Percentiles rank a stretch among this genome's conserved stretches.
These are phyloP conservation scores for Hypotaenidia philippensis DNA, from an alignment of 2,797 vertebrate genomes.

Conservation along the genomic window DNA sequence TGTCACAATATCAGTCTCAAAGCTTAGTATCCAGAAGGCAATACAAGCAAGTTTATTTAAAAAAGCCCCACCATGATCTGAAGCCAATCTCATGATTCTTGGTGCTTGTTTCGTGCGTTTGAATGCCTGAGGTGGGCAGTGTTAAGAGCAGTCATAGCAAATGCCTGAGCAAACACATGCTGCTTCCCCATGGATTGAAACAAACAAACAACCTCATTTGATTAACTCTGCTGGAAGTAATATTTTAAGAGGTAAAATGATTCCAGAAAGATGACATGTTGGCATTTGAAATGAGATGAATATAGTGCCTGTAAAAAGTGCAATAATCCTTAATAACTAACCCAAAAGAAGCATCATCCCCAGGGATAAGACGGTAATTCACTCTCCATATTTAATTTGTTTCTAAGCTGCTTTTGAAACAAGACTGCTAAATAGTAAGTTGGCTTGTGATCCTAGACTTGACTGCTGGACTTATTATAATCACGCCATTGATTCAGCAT, in stretches of 20 bases:
- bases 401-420: conserved; percentile 71
- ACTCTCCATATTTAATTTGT: conserved; percentile 68
- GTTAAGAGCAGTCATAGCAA: conserved; percentile 18
- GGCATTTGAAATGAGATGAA: conserved; percentile 69
- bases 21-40: conserved; percentile 5
- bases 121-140: neutral
- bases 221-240: conserved; percentile 73
- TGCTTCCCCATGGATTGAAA: conserved; percentile 22
- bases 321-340: conserved; percentile 70
- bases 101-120: neutral
- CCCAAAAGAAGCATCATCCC: conserved; percentile 62
- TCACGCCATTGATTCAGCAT: conserved; percentile 37
- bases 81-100: conserved; percentile 10
- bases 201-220: conserved; percentile 51
- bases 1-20: neutral
- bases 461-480: conserved; percentile 59
- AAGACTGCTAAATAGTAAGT: conserved; percentile 59
- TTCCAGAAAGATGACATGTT: conserved; percentile 55
- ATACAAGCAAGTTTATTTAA: conserved; percentile 16
- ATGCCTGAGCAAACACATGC: neutral
- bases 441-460: conserved; percentile 66
- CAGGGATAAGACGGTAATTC: conserved; percentile 61
- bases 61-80: neutral
- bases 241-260: conserved; percentile 59
- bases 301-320: conserved; percentile 69